Evolutionary conservation across 2,888 invertebrate genomes (phyloP).

Genomic region (Torymus aiolomorphi): DNA sequence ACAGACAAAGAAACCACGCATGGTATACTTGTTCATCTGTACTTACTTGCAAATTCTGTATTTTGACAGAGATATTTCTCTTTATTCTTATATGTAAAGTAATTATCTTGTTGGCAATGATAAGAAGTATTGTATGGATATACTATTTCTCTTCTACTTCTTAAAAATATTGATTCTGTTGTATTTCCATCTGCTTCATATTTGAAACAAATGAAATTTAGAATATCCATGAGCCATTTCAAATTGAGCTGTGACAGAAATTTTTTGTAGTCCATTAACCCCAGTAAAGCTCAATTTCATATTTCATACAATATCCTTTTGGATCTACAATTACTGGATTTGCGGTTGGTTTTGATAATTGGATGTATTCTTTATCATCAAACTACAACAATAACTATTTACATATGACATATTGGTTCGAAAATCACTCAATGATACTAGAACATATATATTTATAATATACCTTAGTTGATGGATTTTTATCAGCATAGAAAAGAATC

Average conservation of each 20-base stretch:
- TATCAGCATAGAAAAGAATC: slow-evolving; percentile 43
- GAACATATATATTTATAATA: background rate
- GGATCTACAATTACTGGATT: background rate
- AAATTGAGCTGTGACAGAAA: slow-evolving; percentile 33
- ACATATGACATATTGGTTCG: background rate
- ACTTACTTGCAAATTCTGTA: slow-evolving; percentile 74
- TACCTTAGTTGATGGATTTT: slow-evolving; percentile 49
- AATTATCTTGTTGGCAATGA: slow-evolving; percentile 65
- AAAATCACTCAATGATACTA: background rate
- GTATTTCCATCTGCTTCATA: slow-evolving; percentile 7
- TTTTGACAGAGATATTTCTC: slow-evolving; percentile 54
- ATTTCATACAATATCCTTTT: slow-evolving; percentile 30
- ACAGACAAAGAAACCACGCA: slow-evolving; percentile 43
- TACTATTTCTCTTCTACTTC: slow-evolving; percentile 40
- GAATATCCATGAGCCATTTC: slow-evolving; percentile 26
- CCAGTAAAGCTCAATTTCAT: slow-evolving; percentile 39
- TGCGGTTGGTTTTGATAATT: slow-evolving; percentile 15
- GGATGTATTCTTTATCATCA: slow-evolving; percentile 8
- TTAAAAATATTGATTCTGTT: slow-evolving; percentile 17
- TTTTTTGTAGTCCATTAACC: slow-evolving; percentile 2
- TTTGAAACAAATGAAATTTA: slow-evolving; percentile 24
- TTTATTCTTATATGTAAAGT: slow-evolving; percentile 54
- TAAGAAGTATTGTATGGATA: slow-evolving; percentile 80
- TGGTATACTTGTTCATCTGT: slow-evolving; percentile 68
- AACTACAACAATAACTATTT: slow-evolving; percentile 39